Conservation (phyloP, 2,113 vertebrate species). For the Gavia stellata region DNA sequence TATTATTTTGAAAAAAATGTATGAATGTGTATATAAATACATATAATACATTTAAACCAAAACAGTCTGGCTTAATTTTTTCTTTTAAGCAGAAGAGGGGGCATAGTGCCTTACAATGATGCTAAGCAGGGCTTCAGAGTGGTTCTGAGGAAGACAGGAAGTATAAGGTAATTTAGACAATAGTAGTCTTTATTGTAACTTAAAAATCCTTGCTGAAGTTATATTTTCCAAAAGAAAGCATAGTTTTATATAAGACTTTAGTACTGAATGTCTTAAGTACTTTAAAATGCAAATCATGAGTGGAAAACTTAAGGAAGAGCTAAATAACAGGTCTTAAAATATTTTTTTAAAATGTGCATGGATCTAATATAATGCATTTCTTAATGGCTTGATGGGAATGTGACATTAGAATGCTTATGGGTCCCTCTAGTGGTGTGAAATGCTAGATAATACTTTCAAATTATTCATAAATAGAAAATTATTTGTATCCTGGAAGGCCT, state of each 20-base stretch:
- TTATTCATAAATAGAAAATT: not conserved
- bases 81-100: not conserved
- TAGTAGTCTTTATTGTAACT: not conserved
- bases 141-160: not conserved
- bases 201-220: not conserved
- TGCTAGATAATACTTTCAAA: not conserved
- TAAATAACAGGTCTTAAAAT: not conserved
- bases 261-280: not conserved
- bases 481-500: not conserved
- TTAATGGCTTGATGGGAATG: not conserved
- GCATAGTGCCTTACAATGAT: not conserved
- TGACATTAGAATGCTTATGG: not conserved
- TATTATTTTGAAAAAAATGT: not conserved
- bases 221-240: not conserved
- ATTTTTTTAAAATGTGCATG: not conserved
- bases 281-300: not conserved
- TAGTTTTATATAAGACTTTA: not conserved
- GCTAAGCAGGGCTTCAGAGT: not conserved
- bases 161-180: not conserved
- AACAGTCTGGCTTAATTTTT: not conserved
- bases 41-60: not conserved
- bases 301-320: not conserved
- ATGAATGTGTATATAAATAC: not conserved
- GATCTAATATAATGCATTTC: not conserved
- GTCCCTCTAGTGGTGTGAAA: constrained; percentile 47